Evolutionary conservation across 1,140 invertebrate genomes (phyloP), one percentile per base, ranked within the genome.

Genomic region (Cotesia glomerata): DNA sequence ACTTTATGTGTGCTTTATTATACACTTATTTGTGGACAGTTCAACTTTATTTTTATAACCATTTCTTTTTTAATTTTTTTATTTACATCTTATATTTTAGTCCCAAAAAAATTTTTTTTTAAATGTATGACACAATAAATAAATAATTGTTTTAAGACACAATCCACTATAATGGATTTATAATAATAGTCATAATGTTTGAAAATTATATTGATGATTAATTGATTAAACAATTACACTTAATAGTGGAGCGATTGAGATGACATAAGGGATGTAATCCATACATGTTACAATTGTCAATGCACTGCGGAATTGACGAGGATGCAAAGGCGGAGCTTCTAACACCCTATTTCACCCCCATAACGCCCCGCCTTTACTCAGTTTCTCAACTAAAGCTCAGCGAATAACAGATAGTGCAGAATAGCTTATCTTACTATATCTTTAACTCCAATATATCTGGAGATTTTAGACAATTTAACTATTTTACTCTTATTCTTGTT

Each of bases 311-410:
- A 65, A 51, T 58, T 35, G 11, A 51, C 36, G 62, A 72, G 74
- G 74, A 76, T 76, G 74, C 63, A 75, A 74, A 45, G 39, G 39
- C 39, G 73, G 79, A 76, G 79, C 79, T 72, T 78, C 79, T 74
- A 70, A 69, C 59, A 73, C 74, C 72, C 77, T 71, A 73, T 63
- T 66, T 35, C 61, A 74, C 70, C 74, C 72, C 39, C 36, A 63
- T 62, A 69, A 74, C 73, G 81, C 76, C 75, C 79, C 81, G 81
- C 81, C 80, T 77, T 75, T 76, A 67, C 76, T 74, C 75, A 77
- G 75, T 74, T 74, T 35, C 61, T 49, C 69, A 49, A 69, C 62
- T 16, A 52, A 66, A 74, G 71, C 45, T 51, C 16, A 77, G 69
- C 72, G 18, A 58, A 18, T 58, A 5, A 14, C 14, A 58, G 18